Evolutionary conservation across 2,888 invertebrate species (phyloP).

Genomic region (Acrobasis consociella): DNA sequence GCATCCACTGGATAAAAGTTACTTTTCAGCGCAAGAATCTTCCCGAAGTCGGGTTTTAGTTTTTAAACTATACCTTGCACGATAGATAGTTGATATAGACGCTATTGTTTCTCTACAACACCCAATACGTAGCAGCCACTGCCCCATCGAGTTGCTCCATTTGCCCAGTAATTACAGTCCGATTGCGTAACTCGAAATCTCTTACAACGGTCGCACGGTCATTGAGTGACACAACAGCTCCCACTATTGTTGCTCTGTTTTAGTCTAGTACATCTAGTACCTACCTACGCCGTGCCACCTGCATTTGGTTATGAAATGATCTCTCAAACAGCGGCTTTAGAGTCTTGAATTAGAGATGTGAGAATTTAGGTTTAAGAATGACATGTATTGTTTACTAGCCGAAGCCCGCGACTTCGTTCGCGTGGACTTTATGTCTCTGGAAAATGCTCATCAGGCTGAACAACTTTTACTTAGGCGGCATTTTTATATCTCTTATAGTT

Average conservation of each 20-base stretch:
- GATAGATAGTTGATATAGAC: too few relatives aligned
- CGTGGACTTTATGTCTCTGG: too few relatives aligned
- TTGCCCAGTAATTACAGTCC: conserved; percentile 20
- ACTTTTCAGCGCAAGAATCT: too few relatives aligned
- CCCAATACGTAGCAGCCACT: background rate
- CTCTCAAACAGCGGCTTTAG: background rate
- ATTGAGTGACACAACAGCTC: conserved; percentile 26
- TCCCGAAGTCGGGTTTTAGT: too few relatives aligned
- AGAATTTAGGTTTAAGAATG: background rate
- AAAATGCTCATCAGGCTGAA: too few relatives aligned
- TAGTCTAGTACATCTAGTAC: conserved; percentile 26
- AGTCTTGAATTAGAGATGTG: background rate
- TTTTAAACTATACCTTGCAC: too few relatives aligned
- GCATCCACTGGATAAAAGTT: too few relatives aligned
- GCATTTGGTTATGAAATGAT: background rate
- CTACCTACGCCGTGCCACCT: conserved; percentile 13
- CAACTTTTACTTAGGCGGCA: too few relatives aligned
- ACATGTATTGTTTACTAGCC: too few relatives aligned
- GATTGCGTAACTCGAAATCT: conserved; percentile 20
- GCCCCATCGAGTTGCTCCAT: conserved; percentile 1
- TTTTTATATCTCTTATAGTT: too few relatives aligned
- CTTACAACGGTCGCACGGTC: conserved; percentile 19
- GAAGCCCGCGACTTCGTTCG: too few relatives aligned
- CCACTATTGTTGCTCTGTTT: conserved; percentile 28
- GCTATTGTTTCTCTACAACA: background rate